Base-by-base conservation (phyloP, 2,113 vertebrate genomes). In the Oncorhynchus masou region DNA sequence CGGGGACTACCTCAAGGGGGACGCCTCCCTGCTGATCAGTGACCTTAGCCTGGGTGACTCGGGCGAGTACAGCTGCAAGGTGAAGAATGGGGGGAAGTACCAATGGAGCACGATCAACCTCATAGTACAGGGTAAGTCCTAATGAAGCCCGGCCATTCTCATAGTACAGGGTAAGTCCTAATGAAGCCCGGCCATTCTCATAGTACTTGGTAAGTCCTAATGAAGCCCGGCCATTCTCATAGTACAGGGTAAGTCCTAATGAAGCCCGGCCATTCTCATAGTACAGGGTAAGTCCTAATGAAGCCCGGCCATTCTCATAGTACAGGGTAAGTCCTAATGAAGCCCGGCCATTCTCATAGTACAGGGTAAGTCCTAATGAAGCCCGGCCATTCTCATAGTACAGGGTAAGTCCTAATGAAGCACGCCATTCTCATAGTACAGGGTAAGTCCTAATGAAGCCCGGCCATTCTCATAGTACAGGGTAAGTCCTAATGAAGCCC, bases 41-140 rank as follows among this genome's bases (percentile, higher is more conserved):
- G 95, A 95, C 78, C 91, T 98, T 86, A 91, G 93, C 83, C 93
- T 95, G 72, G 93, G 92, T 0, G 97, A 98, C 6, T 95, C 97
- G 0, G 96, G 96, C 49, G 92, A 93, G 68, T 98, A 98, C 88
- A 97, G 92, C 57, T 98, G 97, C 84, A 98, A 98, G 91, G 97
- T 98, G 70, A 98, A 98, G 86, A 97, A 94, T 0, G 95, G 94
- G 0, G 96, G 94, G 2, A 94, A 94, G 73, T 98, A 97, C 2
- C 90, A 94, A 51, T 97, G 95, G 97, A 94, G 8, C 7, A 39
- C 34, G 34, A 6, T 39, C 34, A 34, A 34, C 34, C 34, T 34
- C 34, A 34, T 34, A 34, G 34, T 34, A 34, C 34, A 6, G 5
- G 5, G 6, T 34, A 34, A 34, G 34, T 34, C 5, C 34, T 5